These are phyloP conservation scores for Telmatochromis sp. DNA, from an alignment of 2,113 vertebrate genomes.

Conservation along the genomic window DNA sequence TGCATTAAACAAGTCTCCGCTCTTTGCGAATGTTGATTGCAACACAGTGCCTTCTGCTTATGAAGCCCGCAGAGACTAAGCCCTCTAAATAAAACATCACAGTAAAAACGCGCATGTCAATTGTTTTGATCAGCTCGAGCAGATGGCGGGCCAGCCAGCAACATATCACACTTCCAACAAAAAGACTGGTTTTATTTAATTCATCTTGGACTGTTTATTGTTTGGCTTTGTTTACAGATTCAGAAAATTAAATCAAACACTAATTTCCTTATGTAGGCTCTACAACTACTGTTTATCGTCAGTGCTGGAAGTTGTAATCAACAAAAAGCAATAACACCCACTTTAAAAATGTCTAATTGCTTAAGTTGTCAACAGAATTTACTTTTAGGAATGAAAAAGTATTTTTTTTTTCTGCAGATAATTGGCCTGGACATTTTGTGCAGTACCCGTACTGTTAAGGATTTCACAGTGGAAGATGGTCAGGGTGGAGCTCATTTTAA, in stretches of 20 bases:
- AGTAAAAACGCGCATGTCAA: slow-evolving; percentile 8
- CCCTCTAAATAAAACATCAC: slow-evolving; percentile 30
- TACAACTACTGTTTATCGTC: background rate
- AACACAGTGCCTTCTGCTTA: slow-evolving; percentile 4
- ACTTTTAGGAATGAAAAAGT: background rate
- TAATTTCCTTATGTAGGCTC: background rate
- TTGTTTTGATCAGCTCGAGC: slow-evolving; percentile 29
- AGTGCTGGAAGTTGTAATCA: background rate
- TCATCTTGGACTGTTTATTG: background rate
- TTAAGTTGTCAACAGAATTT: background rate
- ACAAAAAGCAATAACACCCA: background rate
- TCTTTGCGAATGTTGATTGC: slow-evolving; percentile 28
- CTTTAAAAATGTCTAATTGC: background rate
- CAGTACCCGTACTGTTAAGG: background rate
- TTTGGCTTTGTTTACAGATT: background rate
- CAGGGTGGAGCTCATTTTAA: background rate
- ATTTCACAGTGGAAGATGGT: background rate
- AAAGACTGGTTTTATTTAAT: background rate
- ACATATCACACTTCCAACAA: background rate
- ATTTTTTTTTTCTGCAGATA: background rate
- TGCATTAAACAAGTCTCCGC: slow-evolving; percentile 24
- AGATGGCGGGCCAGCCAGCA: slow-evolving; percentile 1
- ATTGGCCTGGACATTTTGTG: background rate
- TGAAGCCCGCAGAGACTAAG: background rate
- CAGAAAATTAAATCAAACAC: background rate